phyloP scores from a whole-genome alignment of 2,113 vertebrate species.

The Syngnathus typhle region DNA sequence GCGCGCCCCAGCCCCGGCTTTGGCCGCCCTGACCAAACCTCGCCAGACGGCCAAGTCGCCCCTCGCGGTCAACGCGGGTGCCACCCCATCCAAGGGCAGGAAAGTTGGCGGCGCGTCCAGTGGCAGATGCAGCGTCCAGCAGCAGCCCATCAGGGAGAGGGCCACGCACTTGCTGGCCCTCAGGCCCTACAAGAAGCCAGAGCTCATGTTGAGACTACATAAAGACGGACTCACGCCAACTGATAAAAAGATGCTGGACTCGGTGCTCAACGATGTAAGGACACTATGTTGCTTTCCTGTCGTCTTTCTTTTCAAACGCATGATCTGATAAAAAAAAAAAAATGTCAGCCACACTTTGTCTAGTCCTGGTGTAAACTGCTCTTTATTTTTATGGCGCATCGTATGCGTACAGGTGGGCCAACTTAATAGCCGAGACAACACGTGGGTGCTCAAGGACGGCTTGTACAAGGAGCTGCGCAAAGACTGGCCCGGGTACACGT shows the following conservation, averaged over 20 bases:
- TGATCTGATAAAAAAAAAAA: no score
- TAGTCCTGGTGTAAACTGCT: background rate
- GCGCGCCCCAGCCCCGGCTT: slow-evolving; percentile 77
- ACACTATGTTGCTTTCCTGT: background rate
- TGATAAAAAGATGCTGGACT: slow-evolving; percentile 82
- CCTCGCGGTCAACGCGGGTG: slow-evolving; percentile 30
- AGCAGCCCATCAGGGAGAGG: slow-evolving; percentile 79
- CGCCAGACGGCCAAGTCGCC: slow-evolving; percentile 50
- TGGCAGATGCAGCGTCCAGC: slow-evolving; percentile 57
- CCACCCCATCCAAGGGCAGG: slow-evolving; percentile 17
- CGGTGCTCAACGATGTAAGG: slow-evolving; percentile 78
- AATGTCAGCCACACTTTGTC: background rate
- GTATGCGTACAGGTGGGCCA: slow-evolving; percentile 77
- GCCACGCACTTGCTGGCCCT: slow-evolving; percentile 86
- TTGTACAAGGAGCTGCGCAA: slow-evolving; percentile 84
- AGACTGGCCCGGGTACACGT: slow-evolving; percentile 88
- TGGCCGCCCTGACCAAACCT: slow-evolving; percentile 69
- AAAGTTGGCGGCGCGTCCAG: slow-evolving; percentile 16
- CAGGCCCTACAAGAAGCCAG: slow-evolving; percentile 85
- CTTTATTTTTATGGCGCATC: background rate
- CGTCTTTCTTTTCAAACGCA: no score
- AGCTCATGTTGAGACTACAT: slow-evolving; percentile 84
- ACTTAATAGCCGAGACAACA: slow-evolving; percentile 76
- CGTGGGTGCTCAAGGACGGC: slow-evolving; percentile 77
- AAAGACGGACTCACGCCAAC: slow-evolving; percentile 77